phyloP scores from a whole-genome alignment of 2,113 vertebrate genomes.

The Rhinopithecus roxellana region DNA sequence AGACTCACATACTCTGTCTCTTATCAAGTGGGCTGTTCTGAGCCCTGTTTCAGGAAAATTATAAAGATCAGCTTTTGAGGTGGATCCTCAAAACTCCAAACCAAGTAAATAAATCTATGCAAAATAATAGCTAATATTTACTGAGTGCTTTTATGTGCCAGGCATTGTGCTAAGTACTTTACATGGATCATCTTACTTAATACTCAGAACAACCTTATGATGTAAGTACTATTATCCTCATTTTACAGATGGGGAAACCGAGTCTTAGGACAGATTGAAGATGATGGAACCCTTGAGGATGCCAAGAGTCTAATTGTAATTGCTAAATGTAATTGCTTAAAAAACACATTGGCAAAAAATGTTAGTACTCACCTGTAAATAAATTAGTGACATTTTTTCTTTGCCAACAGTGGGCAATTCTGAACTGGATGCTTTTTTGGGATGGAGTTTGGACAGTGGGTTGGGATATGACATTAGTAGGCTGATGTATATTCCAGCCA shows the following conservation, averaged over 20 bases:
- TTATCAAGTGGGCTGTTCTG: neutral
- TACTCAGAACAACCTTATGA: neutral
- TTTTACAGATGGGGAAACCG: conserved; percentile 9
- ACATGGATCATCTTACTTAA: neutral
- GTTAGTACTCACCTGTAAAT: neutral
- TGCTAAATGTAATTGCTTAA: neutral
- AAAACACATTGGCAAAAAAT: neutral
- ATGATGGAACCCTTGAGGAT: neutral
- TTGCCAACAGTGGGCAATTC: neutral
- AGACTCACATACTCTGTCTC: no score
- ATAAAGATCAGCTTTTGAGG: neutral
- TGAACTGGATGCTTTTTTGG: neutral
- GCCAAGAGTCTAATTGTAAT: neutral
- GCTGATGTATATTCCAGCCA: neutral
- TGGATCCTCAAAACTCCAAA: neutral
- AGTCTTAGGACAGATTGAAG: neutral
- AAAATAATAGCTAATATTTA: neutral
- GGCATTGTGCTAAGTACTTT: neutral
- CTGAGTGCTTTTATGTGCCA: neutral
- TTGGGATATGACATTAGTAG: neutral
- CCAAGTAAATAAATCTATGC: neutral
- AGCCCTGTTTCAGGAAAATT: neutral
- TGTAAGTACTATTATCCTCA: neutral
- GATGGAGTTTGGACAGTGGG: neutral
- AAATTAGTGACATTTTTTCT: neutral